phyloP scores from a whole-genome alignment of 2,113 vertebrate genomes.

The Zosterops japonicus region DNA sequence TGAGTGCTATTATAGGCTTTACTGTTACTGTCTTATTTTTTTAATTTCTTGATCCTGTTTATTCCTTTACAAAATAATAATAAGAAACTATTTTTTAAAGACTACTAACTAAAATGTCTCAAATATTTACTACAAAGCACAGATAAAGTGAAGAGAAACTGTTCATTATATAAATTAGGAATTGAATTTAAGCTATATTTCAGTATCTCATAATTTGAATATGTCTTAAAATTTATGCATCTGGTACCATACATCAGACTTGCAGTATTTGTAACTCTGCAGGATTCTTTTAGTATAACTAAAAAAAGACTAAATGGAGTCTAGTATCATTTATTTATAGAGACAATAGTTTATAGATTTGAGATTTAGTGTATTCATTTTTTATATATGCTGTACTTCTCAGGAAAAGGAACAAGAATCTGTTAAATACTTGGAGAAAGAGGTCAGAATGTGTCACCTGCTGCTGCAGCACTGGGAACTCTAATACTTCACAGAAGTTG shows the following conservation, averaged over 20 bases:
- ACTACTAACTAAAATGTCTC: neutral
- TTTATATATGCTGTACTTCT: neutral
- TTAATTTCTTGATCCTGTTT: neutral
- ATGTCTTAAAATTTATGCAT: neutral
- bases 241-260: neutral
- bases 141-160: neutral
- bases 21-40: neutral
- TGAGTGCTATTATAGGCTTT: neutral
- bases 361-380: neutral
- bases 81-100: neutral
- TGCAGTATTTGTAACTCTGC: slow-evolving; percentile 24
- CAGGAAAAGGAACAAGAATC: neutral
- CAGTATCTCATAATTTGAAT: neutral
- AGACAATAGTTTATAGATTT: neutral
- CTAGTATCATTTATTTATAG: neutral
- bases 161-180: neutral
- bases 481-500: neutral
- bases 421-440: neutral
- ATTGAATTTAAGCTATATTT: neutral
- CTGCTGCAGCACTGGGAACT: neutral
- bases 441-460: neutral
- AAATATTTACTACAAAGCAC: neutral
- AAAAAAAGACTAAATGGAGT: slow-evolving; percentile 17
- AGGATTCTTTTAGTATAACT: slow-evolving; percentile 20
- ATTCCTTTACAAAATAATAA: neutral